Base-by-base conservation (phyloP, 2,797 vertebrate species). In the Iguana delicatissima region DNA sequence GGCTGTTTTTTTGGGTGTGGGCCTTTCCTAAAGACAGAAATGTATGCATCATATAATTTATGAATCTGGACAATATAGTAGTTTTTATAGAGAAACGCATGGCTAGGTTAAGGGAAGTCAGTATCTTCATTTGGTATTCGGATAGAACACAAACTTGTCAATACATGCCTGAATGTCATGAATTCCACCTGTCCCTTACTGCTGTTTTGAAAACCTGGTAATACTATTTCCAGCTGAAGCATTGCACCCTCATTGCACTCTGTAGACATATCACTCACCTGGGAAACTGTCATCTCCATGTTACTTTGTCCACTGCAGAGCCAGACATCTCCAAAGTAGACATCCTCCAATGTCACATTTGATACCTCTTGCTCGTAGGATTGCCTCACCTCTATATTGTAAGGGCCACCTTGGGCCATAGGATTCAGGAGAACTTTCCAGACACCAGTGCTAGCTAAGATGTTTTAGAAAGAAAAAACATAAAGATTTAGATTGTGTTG, bases 271-370 rank as follows among this genome's bases (percentile, higher is more conserved):
- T 6, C 59, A 85, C 57, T 97, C 88, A 99, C 99, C 98, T 98
- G 96, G 42, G 92, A 95, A 3, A 97, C 97, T 0, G 96, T 95
- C 95, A 99, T 98, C n/a, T 89, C 96, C 99, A 99, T 99, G 96
- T 99, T 99, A 96, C 99, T 99, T 92, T 99, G 99, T 9, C 99
- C 99, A 1, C 98, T 97, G 95, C 99, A 99, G 77, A 99, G 96
- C 99, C 99, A 99, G 85, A 99, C 94, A 0, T 99, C 99, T 87
- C 99, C 99, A 89, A 99, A 99, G 87, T 99, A 96, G 94, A 99
- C 93, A 89, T 99, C 98, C 3, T 4, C 93, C 92, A 99, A 92
- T 0, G 82, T 93, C 67, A 94, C 26, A 0, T 92, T 97, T 50
- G 91, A 69, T 1, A 85, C 88, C 3, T 3, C 7, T 18, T 57